Base-by-base conservation (phyloP, 2,888 invertebrate species). In the Ernsta delagoae region DNA sequence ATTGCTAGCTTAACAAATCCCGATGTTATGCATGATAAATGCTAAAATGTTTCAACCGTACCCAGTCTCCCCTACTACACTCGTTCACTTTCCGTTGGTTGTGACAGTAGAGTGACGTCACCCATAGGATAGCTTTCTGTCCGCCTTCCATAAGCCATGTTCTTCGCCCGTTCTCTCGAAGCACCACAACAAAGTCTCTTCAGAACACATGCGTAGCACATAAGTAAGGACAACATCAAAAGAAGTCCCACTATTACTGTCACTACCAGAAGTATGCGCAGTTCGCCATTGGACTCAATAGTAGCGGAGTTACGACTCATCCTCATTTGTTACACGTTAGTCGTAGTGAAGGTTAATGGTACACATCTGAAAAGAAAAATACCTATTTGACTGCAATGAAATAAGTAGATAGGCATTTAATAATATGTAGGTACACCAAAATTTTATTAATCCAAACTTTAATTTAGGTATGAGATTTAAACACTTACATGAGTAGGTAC, bases 171-270 rank as follows among this genome's bases (percentile, higher is more conserved):
- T 78, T 94, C 90, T 74, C 92, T 84, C n/a, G 94, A 80, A 34
- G 90, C 88, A 62, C 93, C 94, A 72, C 96, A 96, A 78, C 95
- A 96, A 4, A 96, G 87, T 74, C 95, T 92, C 65, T 95, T 92
- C 71, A 96, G 94, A 12, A 96, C 95, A 78, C 95, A 96, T 5
- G 95, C 95, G 82, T 96, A 96, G 81, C 96, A 96, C 81, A 95
- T 90, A 0, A 96, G 88, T n/a, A 96, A 81, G 0, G 95, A 94
- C 59, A 95, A 91, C 91, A 96, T 95, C 8, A 95, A 89, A 5
- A 95, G 84, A 50, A 95, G 88, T 6, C 95, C 95, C 41, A 95
- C 92, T 56, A 94, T 87, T 56, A 95, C 93, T 4, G 95, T 94
- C 61, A 95, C 92, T 3, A 95, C 94, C 56, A 95, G 86, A 5